phyloP scores from a whole-genome alignment of 2,888 invertebrate genomes.

The Melitaea athalia region DNA sequence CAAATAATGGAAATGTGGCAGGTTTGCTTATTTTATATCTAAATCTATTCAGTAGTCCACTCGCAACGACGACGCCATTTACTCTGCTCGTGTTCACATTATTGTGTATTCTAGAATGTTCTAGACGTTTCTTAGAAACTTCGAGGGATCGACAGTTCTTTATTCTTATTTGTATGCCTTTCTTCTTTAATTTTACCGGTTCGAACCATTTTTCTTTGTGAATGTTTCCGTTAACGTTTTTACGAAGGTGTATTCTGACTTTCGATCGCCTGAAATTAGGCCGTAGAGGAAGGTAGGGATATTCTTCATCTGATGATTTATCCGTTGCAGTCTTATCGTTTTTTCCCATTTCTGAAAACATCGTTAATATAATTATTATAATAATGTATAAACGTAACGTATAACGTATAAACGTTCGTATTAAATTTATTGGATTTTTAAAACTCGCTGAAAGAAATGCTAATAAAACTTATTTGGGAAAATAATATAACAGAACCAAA shows the following conservation, averaged over 20 bases:
- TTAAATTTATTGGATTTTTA: no score
- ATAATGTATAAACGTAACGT: no score
- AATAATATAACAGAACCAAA: no score
- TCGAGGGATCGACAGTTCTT: constrained; percentile 62
- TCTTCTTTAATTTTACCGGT: constrained; percentile 53
- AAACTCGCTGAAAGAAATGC: no score
- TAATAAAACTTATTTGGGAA: no score
- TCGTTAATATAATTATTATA: no score
- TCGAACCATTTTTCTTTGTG: constrained; percentile 64
- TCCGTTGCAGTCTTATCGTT: constrained; percentile 48
- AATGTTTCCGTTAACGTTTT: constrained; percentile 42
- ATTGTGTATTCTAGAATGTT: constrained; percentile 41
- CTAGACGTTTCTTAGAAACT: constrained; percentile 22
- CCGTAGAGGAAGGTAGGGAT: constrained; percentile 53
- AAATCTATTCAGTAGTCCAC: constrained; percentile 70
- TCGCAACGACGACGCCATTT: constrained; percentile 57
- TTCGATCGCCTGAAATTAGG: constrained; percentile 56
- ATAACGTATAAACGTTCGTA: no score
- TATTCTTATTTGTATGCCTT: constrained; percentile 60
- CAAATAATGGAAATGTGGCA: constrained; percentile 67
- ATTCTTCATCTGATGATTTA: constrained; percentile 60
- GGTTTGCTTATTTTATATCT: constrained; percentile 65
- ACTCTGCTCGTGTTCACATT: constrained; percentile 35
- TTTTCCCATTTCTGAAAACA: constrained; percentile 51
- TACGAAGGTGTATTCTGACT: constrained; percentile 52